A percentile compares a stretch with the other conserved stretches of the same genome.
phyloP scores from a whole-genome alignment of 2,113 vertebrate genomes.

The Otocyon megalotis region DNA sequence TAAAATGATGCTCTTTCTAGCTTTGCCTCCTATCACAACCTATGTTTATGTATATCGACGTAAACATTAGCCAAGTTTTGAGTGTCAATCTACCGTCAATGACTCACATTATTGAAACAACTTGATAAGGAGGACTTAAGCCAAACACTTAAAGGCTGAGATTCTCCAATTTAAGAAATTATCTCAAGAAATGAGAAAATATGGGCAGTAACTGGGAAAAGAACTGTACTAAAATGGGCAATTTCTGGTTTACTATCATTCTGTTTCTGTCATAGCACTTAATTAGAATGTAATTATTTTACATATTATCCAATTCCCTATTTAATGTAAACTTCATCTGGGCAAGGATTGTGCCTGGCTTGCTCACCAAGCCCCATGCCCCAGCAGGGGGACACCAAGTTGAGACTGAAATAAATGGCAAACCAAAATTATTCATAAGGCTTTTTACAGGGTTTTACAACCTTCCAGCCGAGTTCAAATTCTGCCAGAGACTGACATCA shows the following conservation, averaged over 20 bases:
- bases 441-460: not conserved
- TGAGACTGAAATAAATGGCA: not conserved
- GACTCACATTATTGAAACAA: not conserved
- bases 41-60: not conserved
- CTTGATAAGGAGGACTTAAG: not conserved
- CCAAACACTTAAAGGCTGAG: not conserved
- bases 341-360: not conserved
- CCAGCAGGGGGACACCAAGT: not conserved
- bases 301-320: not conserved
- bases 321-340: not conserved
- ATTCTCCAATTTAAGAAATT: not conserved
- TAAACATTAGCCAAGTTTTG: not conserved
- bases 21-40: not conserved
- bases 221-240: not conserved
- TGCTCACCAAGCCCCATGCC: not conserved
- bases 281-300: not conserved
- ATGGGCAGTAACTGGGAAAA: not conserved
- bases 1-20: not conserved
- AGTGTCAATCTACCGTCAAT: not conserved
- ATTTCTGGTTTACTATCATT: not conserved
- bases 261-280: not conserved
- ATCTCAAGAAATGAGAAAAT: not conserved
- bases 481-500: not conserved
- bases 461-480: not conserved
- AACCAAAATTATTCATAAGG: not conserved